Conservation (phyloP, 2,113 vertebrate species). For the Halcyon malimbica region DNA sequence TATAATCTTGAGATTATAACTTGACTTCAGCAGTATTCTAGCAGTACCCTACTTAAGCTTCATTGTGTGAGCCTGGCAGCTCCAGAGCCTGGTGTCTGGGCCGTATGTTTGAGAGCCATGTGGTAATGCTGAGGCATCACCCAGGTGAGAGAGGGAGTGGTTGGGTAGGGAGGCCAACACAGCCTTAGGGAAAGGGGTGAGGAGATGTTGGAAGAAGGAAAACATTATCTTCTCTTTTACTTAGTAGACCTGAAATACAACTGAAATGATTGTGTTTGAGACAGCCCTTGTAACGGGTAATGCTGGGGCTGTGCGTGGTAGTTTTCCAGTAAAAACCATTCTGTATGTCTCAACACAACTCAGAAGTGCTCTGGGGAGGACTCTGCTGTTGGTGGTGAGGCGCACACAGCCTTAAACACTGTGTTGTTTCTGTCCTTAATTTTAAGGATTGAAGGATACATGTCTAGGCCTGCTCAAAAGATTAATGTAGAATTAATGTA, state of each 20-base stretch:
- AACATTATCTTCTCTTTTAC: background rate
- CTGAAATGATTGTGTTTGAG: background rate
- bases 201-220: background rate
- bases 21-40: background rate
- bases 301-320: background rate
- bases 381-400: background rate
- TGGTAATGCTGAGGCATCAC: background rate
- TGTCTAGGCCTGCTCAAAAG: background rate
- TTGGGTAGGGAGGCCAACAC: background rate
- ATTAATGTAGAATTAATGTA: background rate
- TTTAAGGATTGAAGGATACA: background rate
- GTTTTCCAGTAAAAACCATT: background rate
- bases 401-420: background rate
- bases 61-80: background rate
- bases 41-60: conserved; percentile 1
- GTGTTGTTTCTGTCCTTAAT: background rate
- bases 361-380: background rate
- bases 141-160: background rate
- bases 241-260: background rate
- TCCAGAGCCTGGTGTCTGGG: background rate
- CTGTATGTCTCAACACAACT: background rate
- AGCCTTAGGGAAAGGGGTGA: background rate
- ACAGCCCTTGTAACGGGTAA: background rate
- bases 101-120: accelerated
- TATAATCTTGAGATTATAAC: background rate